Evolutionary conservation across 2,797 vertebrate species (phyloP).

Genomic region (Loriculus beryllinus): DNA sequence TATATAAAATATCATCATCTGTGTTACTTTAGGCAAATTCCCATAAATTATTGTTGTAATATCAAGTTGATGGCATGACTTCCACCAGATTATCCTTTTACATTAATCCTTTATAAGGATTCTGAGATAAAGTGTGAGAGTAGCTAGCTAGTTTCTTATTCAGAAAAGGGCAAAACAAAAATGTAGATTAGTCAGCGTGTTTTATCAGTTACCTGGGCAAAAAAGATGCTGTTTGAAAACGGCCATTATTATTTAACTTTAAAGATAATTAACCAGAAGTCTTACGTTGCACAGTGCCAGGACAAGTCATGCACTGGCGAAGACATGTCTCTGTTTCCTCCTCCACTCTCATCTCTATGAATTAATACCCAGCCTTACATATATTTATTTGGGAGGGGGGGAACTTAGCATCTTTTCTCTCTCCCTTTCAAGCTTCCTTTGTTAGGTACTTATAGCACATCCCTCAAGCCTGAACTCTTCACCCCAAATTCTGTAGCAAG

Average conservation of each 20-base stretch:
- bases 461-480: neutral
- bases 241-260: neutral
- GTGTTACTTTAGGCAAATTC: neutral
- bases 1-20: neutral
- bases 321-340: neutral
- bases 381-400: neutral
- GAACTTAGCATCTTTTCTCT: neutral
- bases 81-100: neutral
- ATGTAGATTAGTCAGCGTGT: neutral
- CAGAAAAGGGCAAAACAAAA: neutral
- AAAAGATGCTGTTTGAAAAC: neutral
- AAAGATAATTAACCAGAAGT: neutral
- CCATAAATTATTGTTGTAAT: neutral
- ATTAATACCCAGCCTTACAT: neutral
- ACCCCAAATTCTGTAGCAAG: neutral
- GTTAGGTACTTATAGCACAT: accelerated
- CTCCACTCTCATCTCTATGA: neutral
- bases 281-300: neutral
- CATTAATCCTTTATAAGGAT: neutral
- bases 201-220: neutral
- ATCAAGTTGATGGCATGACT: neutral
- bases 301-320: neutral
- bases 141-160: neutral
- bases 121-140: neutral
- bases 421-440: neutral